These are phyloP conservation scores for Mus spicilegus DNA, from an alignment of 2,113 vertebrate species.

Conservation along the genomic window DNA sequence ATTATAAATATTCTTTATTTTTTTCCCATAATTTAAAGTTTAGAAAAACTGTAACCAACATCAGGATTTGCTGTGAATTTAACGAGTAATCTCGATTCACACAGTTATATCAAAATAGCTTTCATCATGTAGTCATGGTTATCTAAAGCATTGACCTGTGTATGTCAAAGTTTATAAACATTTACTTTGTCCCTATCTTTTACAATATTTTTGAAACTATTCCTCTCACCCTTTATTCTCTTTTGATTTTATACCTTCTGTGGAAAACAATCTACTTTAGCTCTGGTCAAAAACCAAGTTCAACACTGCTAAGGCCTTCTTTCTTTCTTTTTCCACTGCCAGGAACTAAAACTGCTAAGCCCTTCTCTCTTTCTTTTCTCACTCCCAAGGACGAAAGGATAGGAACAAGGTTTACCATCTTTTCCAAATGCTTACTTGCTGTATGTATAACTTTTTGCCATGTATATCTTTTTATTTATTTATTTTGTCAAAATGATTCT, in stretches of 20 bases:
- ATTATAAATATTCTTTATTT: neutral
- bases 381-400: neutral
- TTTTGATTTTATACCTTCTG: neutral
- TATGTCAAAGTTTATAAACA: slow-evolving; percentile 17
- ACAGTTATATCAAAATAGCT: neutral
- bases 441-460: neutral
- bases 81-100: neutral
- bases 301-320: neutral
- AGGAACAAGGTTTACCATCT: neutral
- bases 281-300: neutral
- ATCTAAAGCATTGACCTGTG: neutral
- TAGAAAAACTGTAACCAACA: neutral
- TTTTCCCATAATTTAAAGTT: neutral
- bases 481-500: neutral
- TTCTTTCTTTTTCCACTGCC: neutral
- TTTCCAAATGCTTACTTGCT: neutral
- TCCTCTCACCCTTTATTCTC: neutral
- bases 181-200: neutral
- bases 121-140: neutral
- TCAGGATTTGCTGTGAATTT: neutral
- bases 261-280: neutral
- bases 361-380: neutral
- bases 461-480: neutral
- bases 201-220: neutral
- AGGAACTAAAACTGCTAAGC: neutral